Evolutionary conservation across 30 jellyfish, hydroid and myxozoan genomes (phyloP), one percentile per base, ranked within the genome.

Genomic region (Nemopilema nomurai): DNA sequence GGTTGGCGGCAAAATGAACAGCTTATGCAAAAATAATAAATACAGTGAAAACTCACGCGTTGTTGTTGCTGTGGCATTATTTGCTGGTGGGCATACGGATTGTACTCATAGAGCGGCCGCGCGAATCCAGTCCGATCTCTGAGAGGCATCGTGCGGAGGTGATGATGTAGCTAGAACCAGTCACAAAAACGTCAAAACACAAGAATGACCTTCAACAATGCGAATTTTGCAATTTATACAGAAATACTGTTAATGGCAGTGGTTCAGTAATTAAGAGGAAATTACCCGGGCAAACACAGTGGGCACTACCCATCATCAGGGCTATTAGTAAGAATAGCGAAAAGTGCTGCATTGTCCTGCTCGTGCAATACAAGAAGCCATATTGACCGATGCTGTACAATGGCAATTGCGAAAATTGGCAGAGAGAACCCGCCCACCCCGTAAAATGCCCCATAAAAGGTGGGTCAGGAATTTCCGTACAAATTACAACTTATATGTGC

Each of bases 111-210:
- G 26, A 77, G 76, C 0, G 77, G 87, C 67, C 87, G 16, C 18
- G 78, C 69, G 33, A 77, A 77, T 8, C 76, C 78, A 3, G 79
- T 77, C 28, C 87, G 31, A 22, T 77, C 87, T 63, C 87, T 77
- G 19, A 77, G 41, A n/a, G 87, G 87, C 87, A 77, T 77, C n/a
- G 28, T 49, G 28, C 26, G 67, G 20, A 22, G 20, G 32, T 24
- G 26, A 3, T 16, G 23, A 31, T 49, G 84, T 19, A 18, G 71
- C 62, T 20, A 32, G 23, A 19, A 67, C 26, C 21, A 31, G 72
- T 1, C 16, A 49, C 6, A 53, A 16, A 26, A 74, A n/a, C 50
- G 24, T 67, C 77, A 67, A 26, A 67, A 31, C 77, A 20, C 7
- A 6, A 49, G 24, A 67, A 67, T 67, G 77, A 26, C 3, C 50